phyloP scores from a whole-genome alignment of 2,113 vertebrate genomes.

The Xiphorhynchus elegans region DNA sequence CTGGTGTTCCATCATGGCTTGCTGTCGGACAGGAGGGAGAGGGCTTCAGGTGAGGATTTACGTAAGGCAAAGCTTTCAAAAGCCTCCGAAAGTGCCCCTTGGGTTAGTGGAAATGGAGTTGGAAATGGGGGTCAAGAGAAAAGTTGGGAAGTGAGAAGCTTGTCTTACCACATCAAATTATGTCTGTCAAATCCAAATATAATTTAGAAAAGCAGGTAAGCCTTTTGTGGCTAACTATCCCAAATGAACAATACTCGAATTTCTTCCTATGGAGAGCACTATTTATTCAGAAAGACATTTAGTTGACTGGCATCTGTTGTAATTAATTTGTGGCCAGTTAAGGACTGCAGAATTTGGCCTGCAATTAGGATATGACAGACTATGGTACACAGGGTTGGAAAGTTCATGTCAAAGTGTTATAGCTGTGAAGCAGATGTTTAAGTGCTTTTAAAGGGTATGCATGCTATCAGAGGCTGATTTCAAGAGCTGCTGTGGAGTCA shows the following conservation, averaged over 20 bases:
- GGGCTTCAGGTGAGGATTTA: not conserved
- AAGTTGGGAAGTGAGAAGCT: not conserved
- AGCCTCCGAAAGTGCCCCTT: not conserved
- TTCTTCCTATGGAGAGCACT: not conserved
- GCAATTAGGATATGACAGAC: not conserved
- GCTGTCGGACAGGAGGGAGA: accelerated
- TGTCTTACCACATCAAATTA: not conserved
- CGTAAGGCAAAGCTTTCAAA: not conserved
- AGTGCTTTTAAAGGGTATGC: not conserved
- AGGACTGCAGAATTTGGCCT: not conserved
- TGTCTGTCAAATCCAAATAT: not conserved
- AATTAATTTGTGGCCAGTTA: not conserved
- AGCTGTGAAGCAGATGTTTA: not conserved
- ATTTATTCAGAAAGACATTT: not conserved
- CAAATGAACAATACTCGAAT: not conserved
- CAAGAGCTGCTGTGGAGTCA: not conserved
- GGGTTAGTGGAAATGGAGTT: not conserved
- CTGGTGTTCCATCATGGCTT: accelerated
- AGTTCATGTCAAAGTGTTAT: not conserved
- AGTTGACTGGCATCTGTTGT: not conserved
- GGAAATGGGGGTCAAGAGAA: not conserved
- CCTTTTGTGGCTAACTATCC: not conserved
- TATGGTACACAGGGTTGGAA: not conserved
- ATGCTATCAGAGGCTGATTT: not conserved
- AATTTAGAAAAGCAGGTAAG: not conserved